Evolutionary conservation across 2,888 invertebrate species (phyloP), one percentile per base, ranked within the genome.

Genomic region (Ramazzottius varieornatus): DNA sequence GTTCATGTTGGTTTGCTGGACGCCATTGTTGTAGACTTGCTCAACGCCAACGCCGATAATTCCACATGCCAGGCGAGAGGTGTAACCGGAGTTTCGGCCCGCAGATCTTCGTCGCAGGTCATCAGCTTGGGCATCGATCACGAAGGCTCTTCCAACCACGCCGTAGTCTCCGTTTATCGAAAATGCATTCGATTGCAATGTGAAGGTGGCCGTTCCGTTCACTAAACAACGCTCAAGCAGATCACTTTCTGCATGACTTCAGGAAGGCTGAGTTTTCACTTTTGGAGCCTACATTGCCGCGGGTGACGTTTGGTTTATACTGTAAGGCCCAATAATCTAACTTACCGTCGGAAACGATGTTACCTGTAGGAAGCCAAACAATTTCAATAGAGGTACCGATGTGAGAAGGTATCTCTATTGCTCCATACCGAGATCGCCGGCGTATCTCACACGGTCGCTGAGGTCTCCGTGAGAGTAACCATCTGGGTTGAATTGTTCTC

Each of bases 361-460:
- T 54, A 4, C n/a, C n/a, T n/a, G n/a, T n/a, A n/a, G n/a, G n/a
- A n/a, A n/a, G n/a, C n/a, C n/a, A n/a, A n/a, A n/a, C n/a, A n/a
- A n/a, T n/a, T n/a, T n/a, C n/a, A n/a, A n/a, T n/a, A n/a, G n/a
- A n/a, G n/a, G n/a, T n/a, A n/a, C n/a, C n/a, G n/a, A n/a, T n/a
- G n/a, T n/a, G n/a, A n/a, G n/a, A n/a, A n/a, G n/a, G n/a, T n/a
- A n/a, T n/a, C n/a, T n/a, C n/a, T n/a, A n/a, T n/a, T n/a, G n/a
- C n/a, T n/a, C n/a, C n/a, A n/a, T n/a, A n/a, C 54, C 54, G 20
- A 54, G 54, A 54, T 54, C 54, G 54, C 54, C 54, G 54, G 54
- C 54, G 29, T 54, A 24, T 4, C 54, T 8, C 54, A 16, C 20
- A 29, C 16, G 20, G 24, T 54, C 54, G 29, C 29, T 54, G 20